Evolutionary conservation across 2,113 vertebrate genomes (phyloP), one percentile per base, ranked within the genome.

Genomic region (Aythya baeri): DNA sequence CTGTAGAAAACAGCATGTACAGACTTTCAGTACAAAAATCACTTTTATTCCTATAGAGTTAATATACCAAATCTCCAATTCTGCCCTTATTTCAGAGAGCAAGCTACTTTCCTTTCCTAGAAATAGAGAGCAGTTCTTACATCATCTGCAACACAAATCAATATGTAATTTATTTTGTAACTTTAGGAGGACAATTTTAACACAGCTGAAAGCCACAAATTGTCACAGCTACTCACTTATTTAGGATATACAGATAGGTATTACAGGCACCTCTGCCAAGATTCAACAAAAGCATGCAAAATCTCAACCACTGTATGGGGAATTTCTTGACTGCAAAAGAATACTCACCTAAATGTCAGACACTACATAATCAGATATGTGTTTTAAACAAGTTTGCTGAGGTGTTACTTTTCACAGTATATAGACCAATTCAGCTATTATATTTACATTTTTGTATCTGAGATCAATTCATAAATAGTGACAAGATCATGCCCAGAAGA

Each of bases 1-100:
- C 26, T 25, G 4, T 9, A 43, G 10, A 65, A 80, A 72, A 0
- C 2, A 83, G 17, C 0, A 0, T 1, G 0, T 22, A 57, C 5
- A 5, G 22, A 22, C 29, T 62, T 80, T 9, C 25, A 34, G 38
- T 22, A 58, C 1, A 71, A 65, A 82, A 62, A 29, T 8, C 2
- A n/a, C 21, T 68, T 86, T 75, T 62, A 59, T 7, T 59, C 11
- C 46, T 83, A 46, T 1, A 84, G 9, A 91, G 10, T 10, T 70
- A 57, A 52, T 57, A 80, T 38, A 57, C 15, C 44, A 80, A 50
- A 20, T n/a, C 38, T 74, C 27, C 7, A 73, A 36, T 57, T 83
- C 61, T 34, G 66, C 12, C 31, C 17, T 5, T 67, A 9, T 62
- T 74, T 74, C 31, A 55, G 22, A 43, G 1, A 84, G 14, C 20